Evolutionary conservation across 2,797 vertebrate species (phyloP).

Genomic region (Furcifer pardalis): DNA sequence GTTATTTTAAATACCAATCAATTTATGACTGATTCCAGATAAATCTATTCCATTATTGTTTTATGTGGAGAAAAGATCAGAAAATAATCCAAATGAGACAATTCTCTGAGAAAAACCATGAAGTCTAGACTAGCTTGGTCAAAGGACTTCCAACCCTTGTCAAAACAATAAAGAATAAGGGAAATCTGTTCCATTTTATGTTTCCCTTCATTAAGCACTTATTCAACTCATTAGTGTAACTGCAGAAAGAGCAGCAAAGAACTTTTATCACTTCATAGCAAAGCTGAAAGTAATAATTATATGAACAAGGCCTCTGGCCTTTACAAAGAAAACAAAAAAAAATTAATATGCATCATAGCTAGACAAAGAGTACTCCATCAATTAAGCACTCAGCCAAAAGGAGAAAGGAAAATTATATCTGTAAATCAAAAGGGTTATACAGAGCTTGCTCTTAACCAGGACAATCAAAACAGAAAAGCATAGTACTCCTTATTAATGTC

Average conservation of each 20-base stretch:
- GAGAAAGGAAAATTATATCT: background rate
- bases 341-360: background rate
- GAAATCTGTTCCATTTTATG: conserved; percentile 34
- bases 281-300: conserved; percentile 6
- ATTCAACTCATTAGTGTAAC: conserved; percentile 30
- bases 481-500: background rate
- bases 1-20: conserved; percentile 44
- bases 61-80: conserved; percentile 11
- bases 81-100: conserved; percentile 25
- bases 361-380: background rate
- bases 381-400: background rate
- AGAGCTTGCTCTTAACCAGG: background rate
- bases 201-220: conserved; percentile 35
- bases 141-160: conserved; percentile 11
- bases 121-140: conserved; percentile 41
- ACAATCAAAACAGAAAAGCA: background rate
- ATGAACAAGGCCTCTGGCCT: background rate
- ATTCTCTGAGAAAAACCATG: conserved; percentile 24
- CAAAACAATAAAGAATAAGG: conserved; percentile 5
- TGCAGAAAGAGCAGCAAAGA: conserved; percentile 8
- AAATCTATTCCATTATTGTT: conserved; percentile 26
- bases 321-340: conserved; percentile 23
- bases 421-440: background rate
- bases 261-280: conserved; percentile 22
- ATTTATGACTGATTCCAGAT: conserved; percentile 33